phyloP scores from a whole-genome alignment of 2,888 invertebrate genomes.

The Chironomus riparius region DNA sequence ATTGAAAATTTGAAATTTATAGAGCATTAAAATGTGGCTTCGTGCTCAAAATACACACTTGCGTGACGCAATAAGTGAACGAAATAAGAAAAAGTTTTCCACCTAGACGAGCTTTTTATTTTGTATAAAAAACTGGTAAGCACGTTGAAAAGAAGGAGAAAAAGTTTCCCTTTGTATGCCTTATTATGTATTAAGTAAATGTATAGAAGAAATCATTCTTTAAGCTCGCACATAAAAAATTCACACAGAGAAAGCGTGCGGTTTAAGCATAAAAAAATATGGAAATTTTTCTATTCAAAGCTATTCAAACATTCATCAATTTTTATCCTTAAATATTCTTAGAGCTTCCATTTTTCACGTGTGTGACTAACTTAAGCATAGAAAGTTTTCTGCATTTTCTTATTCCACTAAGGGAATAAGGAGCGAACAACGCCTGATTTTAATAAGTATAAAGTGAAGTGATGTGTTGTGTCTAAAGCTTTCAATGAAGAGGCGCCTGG shows the following conservation, averaged over 20 bases:
- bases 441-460: not conserved
- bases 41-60: not conserved
- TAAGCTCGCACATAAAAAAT: not conserved
- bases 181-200: too few species aligned
- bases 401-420: not conserved
- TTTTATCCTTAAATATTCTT: not conserved
- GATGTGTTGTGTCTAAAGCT: not conserved
- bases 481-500: too few species aligned
- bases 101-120: not conserved
- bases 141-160: too few species aligned
- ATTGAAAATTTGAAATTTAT: not conserved
- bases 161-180: too few species aligned
- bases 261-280: not conserved
- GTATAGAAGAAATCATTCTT: too few species aligned
- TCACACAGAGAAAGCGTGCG: not conserved
- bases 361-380: not conserved
- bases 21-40: slow-evolving; percentile 6
- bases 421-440: not conserved
- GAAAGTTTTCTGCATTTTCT: not conserved
- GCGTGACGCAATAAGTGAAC: not conserved
- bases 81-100: not conserved
- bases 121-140: not conserved
- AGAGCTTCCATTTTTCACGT: not conserved
- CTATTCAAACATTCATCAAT: not conserved
- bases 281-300: not conserved